Evolutionary conservation across 2,113 vertebrate genomes (phyloP), one percentile per base, ranked within the genome.

Genomic region (Climacteris rufus): DNA sequence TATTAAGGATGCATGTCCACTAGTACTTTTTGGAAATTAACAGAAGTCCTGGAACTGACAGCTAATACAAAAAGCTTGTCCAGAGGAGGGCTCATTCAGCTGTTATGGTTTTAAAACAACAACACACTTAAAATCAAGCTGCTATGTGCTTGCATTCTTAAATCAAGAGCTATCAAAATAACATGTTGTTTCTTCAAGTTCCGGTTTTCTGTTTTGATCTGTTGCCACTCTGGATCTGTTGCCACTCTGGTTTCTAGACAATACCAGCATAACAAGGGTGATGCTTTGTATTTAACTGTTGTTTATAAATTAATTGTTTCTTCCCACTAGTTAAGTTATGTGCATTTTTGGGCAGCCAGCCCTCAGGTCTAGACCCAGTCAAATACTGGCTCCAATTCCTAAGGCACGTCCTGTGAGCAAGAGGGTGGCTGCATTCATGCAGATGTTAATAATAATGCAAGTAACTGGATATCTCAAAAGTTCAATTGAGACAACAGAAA

Each of bases 121-220:
- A 94, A 56, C 37, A 80, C 1, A 7, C n/a, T 78, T 82, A 47
- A 86, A 93, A 90, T 77, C 69, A 95, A 89, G 57, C 61, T 82
- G 66, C 19, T 81, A 47, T 44, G 28, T 66, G 39, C 81, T 87
- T 90, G 49, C 15, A 68, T 79, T 89, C 78, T 86, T 87, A 75
- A 92, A 92, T 81, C 19, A 78, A 89, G 57, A 9, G 1, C 42
- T 91, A 95, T 78, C 81, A 94, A 96, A 96, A 93, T 87, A 95
- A 61, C 80, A 78, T 45, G 33, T 64, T 84, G 47, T 78, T 93
- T 68, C 72, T 82, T 68, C 70, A 91, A 93, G 60, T 66, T 84
- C 45, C 7, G 17, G 9, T 66, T 93, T 81, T 87, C 65, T 94
- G 69, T 37, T 95, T 96, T 89, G 89, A 87, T 94, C 63, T 21